phyloP scores from a whole-genome alignment of 2,797 vertebrate genomes.

The Limnodromus scolopaceus region DNA sequence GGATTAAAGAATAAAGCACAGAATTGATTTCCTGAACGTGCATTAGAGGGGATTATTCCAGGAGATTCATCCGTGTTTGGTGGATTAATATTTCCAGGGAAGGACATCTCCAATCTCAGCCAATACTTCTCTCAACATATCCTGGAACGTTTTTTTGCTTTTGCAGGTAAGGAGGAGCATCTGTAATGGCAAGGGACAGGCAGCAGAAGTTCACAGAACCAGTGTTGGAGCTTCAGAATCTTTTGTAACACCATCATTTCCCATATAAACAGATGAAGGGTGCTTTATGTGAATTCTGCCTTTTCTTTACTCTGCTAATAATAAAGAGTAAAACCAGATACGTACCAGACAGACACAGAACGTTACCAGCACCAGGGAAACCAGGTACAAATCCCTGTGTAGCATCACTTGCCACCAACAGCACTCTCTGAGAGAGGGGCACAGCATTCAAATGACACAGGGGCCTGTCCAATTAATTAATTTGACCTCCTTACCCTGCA shows the following conservation, averaged over 20 bases:
- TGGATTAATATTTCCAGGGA: constrained; percentile 60
- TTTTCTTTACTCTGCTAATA: neutral
- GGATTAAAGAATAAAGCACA: constrained; percentile 65
- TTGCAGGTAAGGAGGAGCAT: neutral
- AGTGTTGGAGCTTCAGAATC: neutral
- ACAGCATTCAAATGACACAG: fast-evolving
- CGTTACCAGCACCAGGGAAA: neutral
- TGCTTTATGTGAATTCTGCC: neutral
- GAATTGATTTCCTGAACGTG: constrained; percentile 60
- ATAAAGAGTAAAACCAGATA: neutral
- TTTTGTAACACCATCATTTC: neutral
- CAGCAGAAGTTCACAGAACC: neutral
- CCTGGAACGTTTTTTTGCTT: neutral
- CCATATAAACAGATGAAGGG: neutral
- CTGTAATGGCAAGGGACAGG: fast-evolving
- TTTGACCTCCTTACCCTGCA: neutral
- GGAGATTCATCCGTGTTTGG: constrained; percentile 15
- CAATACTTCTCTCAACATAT: neutral
- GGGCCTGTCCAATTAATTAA: neutral
- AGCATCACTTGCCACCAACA: neutral
- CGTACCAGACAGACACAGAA: neutral
- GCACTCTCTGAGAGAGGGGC: neutral
- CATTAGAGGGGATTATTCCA: constrained; percentile 67
- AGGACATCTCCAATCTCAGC: neutral
- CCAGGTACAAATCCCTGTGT: neutral